Evolutionary conservation across 2,113 vertebrate species (phyloP), one percentile per base, ranked within the genome.

Genomic region (Nestor notabilis): DNA sequence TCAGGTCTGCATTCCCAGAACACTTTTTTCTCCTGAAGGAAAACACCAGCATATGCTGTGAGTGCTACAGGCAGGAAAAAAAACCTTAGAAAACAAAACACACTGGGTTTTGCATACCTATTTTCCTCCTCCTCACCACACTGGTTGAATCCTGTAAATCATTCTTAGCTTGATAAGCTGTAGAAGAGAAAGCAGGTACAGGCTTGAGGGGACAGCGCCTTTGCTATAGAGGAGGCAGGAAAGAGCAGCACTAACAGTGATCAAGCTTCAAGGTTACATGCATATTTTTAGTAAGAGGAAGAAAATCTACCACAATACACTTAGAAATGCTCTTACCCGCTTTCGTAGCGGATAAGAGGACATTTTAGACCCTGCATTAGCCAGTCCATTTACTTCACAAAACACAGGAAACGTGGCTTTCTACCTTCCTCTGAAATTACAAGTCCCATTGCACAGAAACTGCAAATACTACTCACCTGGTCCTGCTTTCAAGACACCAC

Each of bases 171-270:
- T 50, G 35, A 11, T 31, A 25, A 75, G 2, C 49, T 23, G 27
- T 11, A 52, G 43, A 83, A 50, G 13, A 17, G 17, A 53, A 75
- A 70, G 16, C 14, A 27, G 1, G 16, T 1, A 50, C 13, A 46
- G 37, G 41, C 33, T 53, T 43, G 13, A 10, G 11, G 2, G 17
- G 33, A 33, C 49, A 72, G 28, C 56, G 44, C 19, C 17, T 55
- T 17, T 71, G 41, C 33, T 10, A 11, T 28, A 61, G 56, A 71
- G 33, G 15, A 81, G 20, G 20, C 20, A 82, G 35, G 58, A 55
- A 85, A 77, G 4, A 0, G 0, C 1, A 1, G 9, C 13, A 2
- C 4, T 53, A 53, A 77, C 17, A 11, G 17, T 13, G 18, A 66
- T 17, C 12, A 44, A 39, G 1, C 44, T 65, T 60, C 7, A 6